phyloP scores from a whole-genome alignment of 2,113 vertebrate species.

The Rallus limicola region DNA sequence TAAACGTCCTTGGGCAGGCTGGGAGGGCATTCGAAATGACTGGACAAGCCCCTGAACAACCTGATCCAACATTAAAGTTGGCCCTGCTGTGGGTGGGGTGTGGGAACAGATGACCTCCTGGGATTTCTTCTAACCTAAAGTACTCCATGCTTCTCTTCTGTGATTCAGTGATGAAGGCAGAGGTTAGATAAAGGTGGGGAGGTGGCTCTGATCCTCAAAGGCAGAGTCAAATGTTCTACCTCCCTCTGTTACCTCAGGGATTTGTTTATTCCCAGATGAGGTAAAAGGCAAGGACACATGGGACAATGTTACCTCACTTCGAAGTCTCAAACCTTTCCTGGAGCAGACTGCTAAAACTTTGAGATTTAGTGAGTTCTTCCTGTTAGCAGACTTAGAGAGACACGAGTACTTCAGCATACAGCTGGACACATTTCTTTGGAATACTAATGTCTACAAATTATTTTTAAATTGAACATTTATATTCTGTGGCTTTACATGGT shows the following conservation, averaged over 20 bases:
- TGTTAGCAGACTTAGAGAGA: background rate
- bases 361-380: background rate
- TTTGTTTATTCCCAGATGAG: background rate
- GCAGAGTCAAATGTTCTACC: background rate
- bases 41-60: background rate
- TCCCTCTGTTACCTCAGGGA: background rate
- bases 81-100: background rate
- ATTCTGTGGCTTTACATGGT: background rate
- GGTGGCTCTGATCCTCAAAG: background rate
- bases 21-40: background rate
- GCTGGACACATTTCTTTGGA: background rate
- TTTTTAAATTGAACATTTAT: background rate
- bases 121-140: background rate
- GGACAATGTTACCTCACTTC: background rate
- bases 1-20: background rate
- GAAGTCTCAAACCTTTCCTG: background rate
- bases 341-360: background rate
- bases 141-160: background rate
- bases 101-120: background rate
- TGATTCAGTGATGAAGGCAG: background rate
- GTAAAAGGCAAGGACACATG: background rate
- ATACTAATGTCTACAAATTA: background rate
- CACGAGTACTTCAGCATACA: background rate
- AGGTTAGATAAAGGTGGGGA: background rate
- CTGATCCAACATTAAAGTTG: background rate